Evolutionary conservation across 2,888 invertebrate species (phyloP).

Genomic region (Patella ulyssiponensis): DNA sequence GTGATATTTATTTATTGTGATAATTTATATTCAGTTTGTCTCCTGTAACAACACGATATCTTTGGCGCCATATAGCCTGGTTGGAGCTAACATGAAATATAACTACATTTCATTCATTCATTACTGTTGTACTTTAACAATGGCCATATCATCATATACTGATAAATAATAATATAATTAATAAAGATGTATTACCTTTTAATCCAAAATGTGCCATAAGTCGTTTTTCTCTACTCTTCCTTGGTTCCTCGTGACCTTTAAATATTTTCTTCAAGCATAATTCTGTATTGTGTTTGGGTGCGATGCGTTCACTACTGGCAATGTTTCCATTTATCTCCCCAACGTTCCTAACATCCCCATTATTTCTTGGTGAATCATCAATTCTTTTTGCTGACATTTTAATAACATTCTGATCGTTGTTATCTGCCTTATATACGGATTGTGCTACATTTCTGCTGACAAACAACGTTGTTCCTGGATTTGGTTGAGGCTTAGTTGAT

Average conservation of each 20-base stretch:
- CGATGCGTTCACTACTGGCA: not conserved
- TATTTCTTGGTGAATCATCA: not conserved
- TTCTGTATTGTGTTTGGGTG: constrained; percentile 8
- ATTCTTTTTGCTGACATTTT: not conserved
- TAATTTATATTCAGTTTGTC: too few relatives aligned
- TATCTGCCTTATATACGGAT: not conserved
- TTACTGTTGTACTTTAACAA: too few relatives aligned
- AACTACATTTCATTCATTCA: too few relatives aligned
- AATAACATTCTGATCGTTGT: not conserved
- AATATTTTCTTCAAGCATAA: constrained; percentile 42
- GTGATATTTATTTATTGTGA: too few relatives aligned
- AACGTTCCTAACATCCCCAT: not conserved
- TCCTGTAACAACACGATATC: too few relatives aligned
- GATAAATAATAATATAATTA: too few relatives aligned
- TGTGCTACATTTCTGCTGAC: constrained; percentile 29
- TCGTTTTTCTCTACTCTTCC: constrained; percentile 49
- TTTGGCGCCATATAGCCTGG: too few relatives aligned
- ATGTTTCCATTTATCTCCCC: not conserved
- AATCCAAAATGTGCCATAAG: constrained; percentile 59
- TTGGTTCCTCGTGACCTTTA: constrained; percentile 41
- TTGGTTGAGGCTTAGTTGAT: constrained; percentile 41
- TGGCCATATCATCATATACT: too few relatives aligned
- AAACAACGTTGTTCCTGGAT: constrained; percentile 59
- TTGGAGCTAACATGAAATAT: too few relatives aligned
- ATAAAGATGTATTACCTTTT: constrained; percentile 44